Base-by-base conservation (phyloP, 2,888 invertebrate genomes). In the Gymnoscelis rufifasciata region DNA sequence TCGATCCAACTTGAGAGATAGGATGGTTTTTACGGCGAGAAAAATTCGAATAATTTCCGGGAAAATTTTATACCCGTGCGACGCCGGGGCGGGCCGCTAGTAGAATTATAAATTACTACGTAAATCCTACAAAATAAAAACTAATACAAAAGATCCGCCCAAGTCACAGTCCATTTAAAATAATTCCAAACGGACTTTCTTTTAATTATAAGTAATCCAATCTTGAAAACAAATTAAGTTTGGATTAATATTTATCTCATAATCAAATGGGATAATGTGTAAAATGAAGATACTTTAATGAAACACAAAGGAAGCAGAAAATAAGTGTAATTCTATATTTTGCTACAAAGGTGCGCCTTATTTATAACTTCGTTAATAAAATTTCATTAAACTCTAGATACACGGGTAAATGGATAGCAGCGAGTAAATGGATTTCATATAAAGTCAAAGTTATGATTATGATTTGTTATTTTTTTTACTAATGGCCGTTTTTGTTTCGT, bases 211-310 rank as follows among this genome's bases (percentile, higher is more conserved):
- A n/a, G 15, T 5, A 13, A 33, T n/a, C 15, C n/a, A 31, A 10
- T 15, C 15, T 8, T 14, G n/a, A 14, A 33, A 15, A 15, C 31
- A 10, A 15, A 33, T 41, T 33, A 36, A 19, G 11, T 12, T 13
- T 11, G 39, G 45, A 46, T 40, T 40, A 31, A 24, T 46, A 40
- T 13, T 42, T 24, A 40, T 40, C 36, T 40, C 36, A 10, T 24
- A 31, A 38, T 42, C 33, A 14, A 33, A 33, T 15, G 14, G n/a
- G 15, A 33, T 33, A 14, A 31, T n/a, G 31, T 13, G 4, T 30
- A n/a, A 30, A 7, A 31, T 14, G 31, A 33, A n/a, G 10, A 33
- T 15, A 15, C 2, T 19, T 19, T 19, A 19, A 3, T 19, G 19
- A 31, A 30, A 33, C 15, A 15, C 31, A 33, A n/a, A 15, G 14